Base-by-base conservation (phyloP, 2,113 vertebrate genomes). In the Drymodes brunneopygia region DNA sequence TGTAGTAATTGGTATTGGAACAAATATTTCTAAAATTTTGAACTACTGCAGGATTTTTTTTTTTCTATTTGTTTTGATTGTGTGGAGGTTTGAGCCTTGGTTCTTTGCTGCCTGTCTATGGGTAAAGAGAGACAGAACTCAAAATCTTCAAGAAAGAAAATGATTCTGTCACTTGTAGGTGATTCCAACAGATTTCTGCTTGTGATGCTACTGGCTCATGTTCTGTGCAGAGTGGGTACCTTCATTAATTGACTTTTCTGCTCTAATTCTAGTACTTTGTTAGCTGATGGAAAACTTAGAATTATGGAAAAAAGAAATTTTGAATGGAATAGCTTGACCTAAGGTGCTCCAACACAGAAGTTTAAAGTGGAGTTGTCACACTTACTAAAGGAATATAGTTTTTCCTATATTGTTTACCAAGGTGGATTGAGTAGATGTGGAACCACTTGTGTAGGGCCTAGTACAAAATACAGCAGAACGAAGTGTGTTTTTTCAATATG, bases 201-300 rank as follows among this genome's bases (percentile, higher is more conserved):
- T 66, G 17, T 0, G 1, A 6, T 50, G 47, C 16, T 78, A 3
- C 27, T 44, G 44, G 12, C 5, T 13, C 9, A 6, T 54, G 7
- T 17, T 91, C 50, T 50, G 6, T 22, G 33, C 38, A 36, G 66
- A 71, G 40, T 2, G 12, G 1, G 5, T 50, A 27, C 18, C 25
- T 57, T 57, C 17, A 12, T n/a, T 70, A 40, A 28, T 69, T 58
- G 28, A 11, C 15, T 81, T 81, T 36, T 17, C 22, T 73, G 27
- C 35, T 79, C 7, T 45, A 62, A 31, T 74, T 81, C 17, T 40
- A 40, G n/a, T 51, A 17, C 22, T 65, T 84, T 29, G 4, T 36
- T 69, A 74, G 33, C 25, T 36, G 54, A 45, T 94, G 33, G 48
- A 54, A 74, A 87, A 78, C 10, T 22, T 67, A 25, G 3, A 48